Evolutionary conservation across 2,888 invertebrate genomes (phyloP).

Genomic region (Harmothoe impar): DNA sequence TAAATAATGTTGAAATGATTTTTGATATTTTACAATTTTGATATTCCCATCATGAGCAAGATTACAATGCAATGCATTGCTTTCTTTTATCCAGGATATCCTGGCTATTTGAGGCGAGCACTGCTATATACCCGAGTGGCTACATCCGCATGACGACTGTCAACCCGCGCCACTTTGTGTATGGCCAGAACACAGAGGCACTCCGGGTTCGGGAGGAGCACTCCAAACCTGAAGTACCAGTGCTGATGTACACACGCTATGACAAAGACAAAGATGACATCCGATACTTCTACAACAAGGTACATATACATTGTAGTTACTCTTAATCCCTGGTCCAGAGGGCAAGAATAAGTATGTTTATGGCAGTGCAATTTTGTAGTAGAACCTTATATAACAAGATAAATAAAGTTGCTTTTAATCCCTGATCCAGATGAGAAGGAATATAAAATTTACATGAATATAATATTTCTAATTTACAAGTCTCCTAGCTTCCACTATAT

Average conservation of each 20-base stretch:
- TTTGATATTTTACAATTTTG: too few species aligned
- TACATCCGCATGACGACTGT: neutral
- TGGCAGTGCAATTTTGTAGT: too few species aligned
- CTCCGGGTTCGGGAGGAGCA: neutral
- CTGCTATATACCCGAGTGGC: slow-evolving; percentile 22
- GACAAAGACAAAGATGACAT: neutral
- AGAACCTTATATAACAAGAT: too few species aligned
- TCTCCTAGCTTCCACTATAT: too few species aligned
- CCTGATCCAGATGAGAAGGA: too few species aligned
- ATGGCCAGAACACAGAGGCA: slow-evolving; percentile 1
- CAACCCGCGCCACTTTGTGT: neutral
- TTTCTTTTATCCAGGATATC: slow-evolving; percentile 21
- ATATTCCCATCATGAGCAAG: too few species aligned
- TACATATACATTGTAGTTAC: neutral
- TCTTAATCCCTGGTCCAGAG: neutral
- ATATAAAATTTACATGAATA: too few species aligned
- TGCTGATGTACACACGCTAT: neutral
- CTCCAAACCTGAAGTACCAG: neutral
- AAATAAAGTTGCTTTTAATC: too few species aligned
- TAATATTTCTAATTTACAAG: too few species aligned
- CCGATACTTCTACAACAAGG: slow-evolving; percentile 24
- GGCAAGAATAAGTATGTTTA: too few species aligned
- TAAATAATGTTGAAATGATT: too few species aligned
- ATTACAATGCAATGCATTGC: too few species aligned
- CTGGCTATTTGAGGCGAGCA: slow-evolving; percentile 49